These are phyloP conservation scores for Ranitomeya variabilis DNA, from an alignment of 2,113 vertebrate genomes.

Conservation along the genomic window DNA sequence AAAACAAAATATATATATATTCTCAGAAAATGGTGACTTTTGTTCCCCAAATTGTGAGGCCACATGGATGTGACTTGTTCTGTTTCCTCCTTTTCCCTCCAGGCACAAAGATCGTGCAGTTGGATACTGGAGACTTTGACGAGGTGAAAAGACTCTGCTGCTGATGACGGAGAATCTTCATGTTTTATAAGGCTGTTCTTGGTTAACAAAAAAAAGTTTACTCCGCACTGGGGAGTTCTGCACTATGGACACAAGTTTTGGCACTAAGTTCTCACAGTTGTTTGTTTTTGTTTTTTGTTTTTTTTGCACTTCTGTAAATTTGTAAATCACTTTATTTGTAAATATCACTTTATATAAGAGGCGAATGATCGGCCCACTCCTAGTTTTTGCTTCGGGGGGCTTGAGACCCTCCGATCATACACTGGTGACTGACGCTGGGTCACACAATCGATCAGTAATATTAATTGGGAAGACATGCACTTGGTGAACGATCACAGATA, in stretches of 20 bases:
- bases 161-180: background rate
- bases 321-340: background rate
- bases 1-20: no score
- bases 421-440: no score
- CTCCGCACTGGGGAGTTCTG: background rate
- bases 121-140: background rate
- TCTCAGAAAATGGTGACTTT: no score
- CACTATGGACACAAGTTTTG: background rate
- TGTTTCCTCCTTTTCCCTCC: background rate
- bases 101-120: conserved; percentile 1
- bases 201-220: background rate
- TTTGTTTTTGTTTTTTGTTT: background rate
- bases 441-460: no score
- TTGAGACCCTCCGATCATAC: no score
- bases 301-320: background rate
- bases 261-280: background rate
- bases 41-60: no score
- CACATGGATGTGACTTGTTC: background rate
- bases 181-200: background rate
- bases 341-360: background rate
- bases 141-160: background rate
- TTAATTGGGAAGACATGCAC: no score
- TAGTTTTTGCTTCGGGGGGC: no score
- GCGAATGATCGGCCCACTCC: no score
- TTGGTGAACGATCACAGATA: no score